Conservation (phyloP, 2,113 vertebrate genomes). For the Sinocyclocheilus grahami region DNA sequence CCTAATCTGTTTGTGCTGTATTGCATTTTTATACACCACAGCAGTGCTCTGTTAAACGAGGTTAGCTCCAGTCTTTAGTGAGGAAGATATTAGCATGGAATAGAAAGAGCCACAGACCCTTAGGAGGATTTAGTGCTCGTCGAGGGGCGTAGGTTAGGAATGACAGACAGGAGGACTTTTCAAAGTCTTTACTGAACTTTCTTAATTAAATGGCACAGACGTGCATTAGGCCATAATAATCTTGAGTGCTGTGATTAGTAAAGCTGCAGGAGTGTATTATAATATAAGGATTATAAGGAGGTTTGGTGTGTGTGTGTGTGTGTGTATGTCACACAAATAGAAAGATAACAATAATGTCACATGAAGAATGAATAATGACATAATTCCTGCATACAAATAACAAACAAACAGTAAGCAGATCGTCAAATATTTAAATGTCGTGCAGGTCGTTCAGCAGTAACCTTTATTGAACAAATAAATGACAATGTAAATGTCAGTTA, state of each 20-base stretch:
- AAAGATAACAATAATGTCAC: not conserved
- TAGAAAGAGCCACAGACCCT: not conserved
- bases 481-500: conserved; percentile 4
- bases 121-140: conserved; percentile 14
- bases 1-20: conserved; percentile 38
- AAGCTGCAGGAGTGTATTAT: not conserved
- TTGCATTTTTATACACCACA: not conserved
- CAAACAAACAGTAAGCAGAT: conserved; percentile 17
- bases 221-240: not conserved
- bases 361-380: not conserved
- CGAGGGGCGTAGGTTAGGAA: not conserved
- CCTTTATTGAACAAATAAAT: not conserved
- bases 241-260: conserved; percentile 3
- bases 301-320: not conserved
- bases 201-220: conserved; percentile 7
- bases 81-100: conserved; percentile 18
- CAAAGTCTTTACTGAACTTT: conserved; percentile 23
- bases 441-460: not conserved
- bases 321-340: not conserved
- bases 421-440: conserved; percentile 8
- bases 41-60: conserved; percentile 7
- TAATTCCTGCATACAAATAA: not conserved
- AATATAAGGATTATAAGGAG: not conserved
- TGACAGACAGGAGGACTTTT: conserved; percentile 4
- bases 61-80: conserved; percentile 31